Evolutionary conservation across 1,140 invertebrate genomes (phyloP), one percentile per base, ranked within the genome.

Genomic region (Ctenoplectra terminalis): DNA sequence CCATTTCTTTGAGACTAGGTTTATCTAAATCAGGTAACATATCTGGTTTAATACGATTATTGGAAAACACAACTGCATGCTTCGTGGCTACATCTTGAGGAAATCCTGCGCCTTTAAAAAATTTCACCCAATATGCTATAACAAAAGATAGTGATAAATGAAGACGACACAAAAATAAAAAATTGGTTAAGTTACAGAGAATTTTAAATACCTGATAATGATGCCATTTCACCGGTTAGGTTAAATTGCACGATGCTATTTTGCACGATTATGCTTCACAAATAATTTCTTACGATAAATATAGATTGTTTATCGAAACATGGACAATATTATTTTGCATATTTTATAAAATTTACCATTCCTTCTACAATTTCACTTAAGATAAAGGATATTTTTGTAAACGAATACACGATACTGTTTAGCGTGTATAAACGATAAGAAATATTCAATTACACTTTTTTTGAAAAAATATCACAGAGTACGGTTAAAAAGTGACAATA

Each of bases 11-110:
- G 3, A 97, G 92, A 89, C 96, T 96, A 73, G 97, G 96, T 87
- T 96, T 97, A 61, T 95, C 96, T 15, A 97, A 91, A 84, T 97
- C 96, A 11, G 95, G 91, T 43, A 97, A 89, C 96, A 97, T 97
- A 78, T 96, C 95, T 63, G 95, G 94, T 81, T 95, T 94, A 69
- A 97, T 97, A 66, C 96, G 93, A 91, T 97, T 96, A 83, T 97
- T 96, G n/a, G 95, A 95, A 90, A 97, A 97, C 26, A 95, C 95
- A 60, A 96, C 93, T 0, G 97, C 96, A 94, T 97, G 97, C 71
- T 95, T 95, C 0, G 95, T 95, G 13, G 96, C 95, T 71, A 96
- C 95, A 67, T 95, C 95, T 11, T 94, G 88, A 29, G 95, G 96
- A 79, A 97, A 96, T 26, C 96, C 96, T 86, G 96, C 96, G 52